phyloP scores from a whole-genome alignment of 2,797 vertebrate genomes.

The Sebastes paucispinis region DNA sequence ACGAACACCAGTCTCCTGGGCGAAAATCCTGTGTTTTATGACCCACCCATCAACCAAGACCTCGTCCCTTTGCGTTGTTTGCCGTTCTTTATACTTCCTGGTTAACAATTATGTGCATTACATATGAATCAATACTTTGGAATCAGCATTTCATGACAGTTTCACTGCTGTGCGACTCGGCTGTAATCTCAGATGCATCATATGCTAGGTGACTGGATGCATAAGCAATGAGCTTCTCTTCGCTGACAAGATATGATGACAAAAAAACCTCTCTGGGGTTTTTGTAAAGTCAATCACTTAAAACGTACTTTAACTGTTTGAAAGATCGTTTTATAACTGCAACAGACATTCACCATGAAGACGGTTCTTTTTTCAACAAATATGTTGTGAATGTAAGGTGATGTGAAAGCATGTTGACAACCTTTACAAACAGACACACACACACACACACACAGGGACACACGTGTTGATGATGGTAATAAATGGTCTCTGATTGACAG shows the following conservation, averaged over 20 bases:
- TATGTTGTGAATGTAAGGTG: background rate
- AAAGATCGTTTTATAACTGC: background rate
- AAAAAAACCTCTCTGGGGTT: background rate
- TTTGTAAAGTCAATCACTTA: background rate
- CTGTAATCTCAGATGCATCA: too few species aligned
- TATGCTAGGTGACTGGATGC: too few species aligned
- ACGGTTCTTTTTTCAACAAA: background rate
- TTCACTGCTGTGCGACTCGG: too few species aligned
- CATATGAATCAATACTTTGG: too few species aligned
- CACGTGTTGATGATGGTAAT: conserved; percentile 21
- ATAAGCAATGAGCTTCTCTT: too few species aligned
- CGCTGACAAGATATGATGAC: background rate
- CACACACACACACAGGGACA: background rate
- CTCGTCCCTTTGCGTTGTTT: too few species aligned
- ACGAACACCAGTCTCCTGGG: too few species aligned
- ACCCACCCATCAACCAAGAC: too few species aligned
- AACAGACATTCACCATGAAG: background rate
- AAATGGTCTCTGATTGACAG: conserved; percentile 52
- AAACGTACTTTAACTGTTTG: background rate
- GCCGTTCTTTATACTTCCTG: too few species aligned
- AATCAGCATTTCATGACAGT: too few species aligned
- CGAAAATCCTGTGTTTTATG: too few species aligned
- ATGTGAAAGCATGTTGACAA: background rate
- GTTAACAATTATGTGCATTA: too few species aligned
- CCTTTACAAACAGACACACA: background rate